Base-by-base conservation (phyloP, 2,888 invertebrate genomes). In the Eudemis profundana region DNA sequence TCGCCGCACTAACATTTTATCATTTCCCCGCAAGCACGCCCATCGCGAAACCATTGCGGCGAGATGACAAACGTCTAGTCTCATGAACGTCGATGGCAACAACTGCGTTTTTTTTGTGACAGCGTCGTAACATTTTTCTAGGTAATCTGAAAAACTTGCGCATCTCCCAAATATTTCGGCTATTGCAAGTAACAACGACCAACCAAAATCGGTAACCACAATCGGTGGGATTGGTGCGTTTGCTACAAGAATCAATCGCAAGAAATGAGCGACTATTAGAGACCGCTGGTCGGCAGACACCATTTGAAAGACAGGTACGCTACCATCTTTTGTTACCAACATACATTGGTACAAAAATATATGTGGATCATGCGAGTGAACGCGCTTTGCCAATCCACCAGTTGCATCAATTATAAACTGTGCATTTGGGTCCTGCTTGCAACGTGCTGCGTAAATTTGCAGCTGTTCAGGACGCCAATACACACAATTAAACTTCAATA, bases 331-430 rank as follows among this genome's bases (percentile, higher is more conserved):
- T 2, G 63, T 67, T 17, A 56, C 54, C 5, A 67, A 56, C 19
- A 63, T 38, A 46, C 61, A 66, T 38, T 66, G 66, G 8, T 62
- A 66, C 3, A 66, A 21, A 33, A 62, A 61, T 5, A 57, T 56
- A 14, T 61, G 50, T 3, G 63, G 49, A 12, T 46, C 49, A 12
- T 56, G 46, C 46, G 56, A 10, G 2, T 51, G 51, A 14, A 61
- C 33, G 0, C 56, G 61, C 12, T 64, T 64, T 8, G 33, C 51
- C 21, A 56, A 0, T 1, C 17, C 4, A 10, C 47, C 17, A 1
- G 38, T 60, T 4, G 62, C 62, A 14, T 62, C 54, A 8, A 56
- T 62, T 1, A 3, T 7, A 4, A 62, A 54, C 15, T 38, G 10
- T 10, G 62, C 53, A 2, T 62, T 23, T 4, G 36, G 19, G 7